A percentile compares a stretch with the other conserved stretches of the same genome.
Evolutionary conservation across 2,113 vertebrate species (phyloP).

Genomic region (Hippocampus abdominalis): DNA sequence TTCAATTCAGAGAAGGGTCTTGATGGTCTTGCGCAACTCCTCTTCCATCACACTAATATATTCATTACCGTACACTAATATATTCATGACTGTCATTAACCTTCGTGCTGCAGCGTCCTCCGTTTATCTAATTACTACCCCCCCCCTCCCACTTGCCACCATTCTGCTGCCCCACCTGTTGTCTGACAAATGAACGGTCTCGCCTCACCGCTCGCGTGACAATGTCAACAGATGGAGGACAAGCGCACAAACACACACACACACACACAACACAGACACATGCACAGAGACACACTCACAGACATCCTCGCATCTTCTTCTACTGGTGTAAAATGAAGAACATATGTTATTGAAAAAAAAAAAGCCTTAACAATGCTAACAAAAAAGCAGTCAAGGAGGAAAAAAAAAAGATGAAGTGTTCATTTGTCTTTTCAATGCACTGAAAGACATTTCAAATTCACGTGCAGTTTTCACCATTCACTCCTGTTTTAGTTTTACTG

Average conservation of each 20-base stretch:
- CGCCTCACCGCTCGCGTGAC: constrained; percentile 72
- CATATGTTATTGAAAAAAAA: constrained; percentile 53
- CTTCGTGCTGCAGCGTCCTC: constrained; percentile 58
- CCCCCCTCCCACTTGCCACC: constrained; percentile 29
- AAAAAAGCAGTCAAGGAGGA: constrained; percentile 22
- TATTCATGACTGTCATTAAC: constrained; percentile 76
- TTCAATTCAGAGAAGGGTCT: not conserved
- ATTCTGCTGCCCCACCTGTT: constrained; percentile 59
- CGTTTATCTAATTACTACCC: constrained; percentile 67
- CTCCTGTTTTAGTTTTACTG: not conserved
- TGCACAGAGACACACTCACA: constrained; percentile 14
- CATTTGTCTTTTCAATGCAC: constrained; percentile 19
- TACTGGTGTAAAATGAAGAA: constrained; percentile 23
- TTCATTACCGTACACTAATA: constrained; percentile 47
- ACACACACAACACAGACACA: constrained; percentile 2
- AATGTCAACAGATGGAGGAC: constrained; percentile 74
- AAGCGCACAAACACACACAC: constrained; percentile 16
- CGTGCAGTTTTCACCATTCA: not conserved
- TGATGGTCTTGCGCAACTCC: constrained; percentile 5
- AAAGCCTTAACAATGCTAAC: constrained; percentile 27
- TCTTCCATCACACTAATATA: constrained; percentile 18
- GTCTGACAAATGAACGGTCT: constrained; percentile 74
- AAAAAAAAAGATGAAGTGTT: constrained; percentile 39
- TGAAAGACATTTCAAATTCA: not conserved
- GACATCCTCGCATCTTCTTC: not conserved